Evolutionary conservation across 2,888 invertebrate genomes (phyloP).

Genomic region (Scaptomyza parva): DNA sequence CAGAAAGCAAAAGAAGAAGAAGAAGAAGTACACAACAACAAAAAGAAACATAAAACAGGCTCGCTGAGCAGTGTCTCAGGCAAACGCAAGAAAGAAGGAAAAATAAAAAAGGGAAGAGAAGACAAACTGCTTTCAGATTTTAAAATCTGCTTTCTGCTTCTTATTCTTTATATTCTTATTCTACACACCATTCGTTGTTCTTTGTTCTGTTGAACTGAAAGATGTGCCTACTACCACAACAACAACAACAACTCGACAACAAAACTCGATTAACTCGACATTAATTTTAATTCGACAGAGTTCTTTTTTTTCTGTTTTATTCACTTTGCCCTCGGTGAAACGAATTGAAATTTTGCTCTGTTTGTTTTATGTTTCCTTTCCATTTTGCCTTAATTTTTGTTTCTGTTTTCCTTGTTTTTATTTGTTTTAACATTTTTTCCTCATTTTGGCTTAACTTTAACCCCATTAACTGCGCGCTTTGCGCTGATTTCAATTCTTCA

Average conservation of each 20-base stretch:
- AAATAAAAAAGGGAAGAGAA: conserved; percentile 74
- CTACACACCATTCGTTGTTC: conserved; percentile 32
- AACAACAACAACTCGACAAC: conserved; percentile 67
- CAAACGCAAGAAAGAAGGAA: conserved; percentile 28
- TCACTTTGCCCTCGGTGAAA: conserved; percentile 26
- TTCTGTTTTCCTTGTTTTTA: conserved; percentile 29
- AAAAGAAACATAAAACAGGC: conserved; percentile 53
- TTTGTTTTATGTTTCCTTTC: conserved; percentile 47
- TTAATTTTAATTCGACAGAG: conserved; percentile 83
- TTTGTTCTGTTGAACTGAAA: conserved; percentile 61
- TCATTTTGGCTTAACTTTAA: conserved; percentile 62
- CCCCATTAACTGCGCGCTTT: conserved; percentile 59
- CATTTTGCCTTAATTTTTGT: conserved; percentile 25
- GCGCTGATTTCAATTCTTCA: conserved; percentile 48
- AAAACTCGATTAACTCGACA: conserved; percentile 83
- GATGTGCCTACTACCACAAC: conserved; percentile 46
- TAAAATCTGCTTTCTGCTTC: conserved; percentile 79
- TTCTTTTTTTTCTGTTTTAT: conserved; percentile 57
- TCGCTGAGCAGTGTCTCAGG: conserved; percentile 44
- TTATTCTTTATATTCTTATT: conserved; percentile 57
- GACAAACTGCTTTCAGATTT: conserved; percentile 80
- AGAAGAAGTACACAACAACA: conserved; percentile 26
- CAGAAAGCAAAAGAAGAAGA: conserved; percentile 9
- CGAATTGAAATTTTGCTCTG: conserved; percentile 53
- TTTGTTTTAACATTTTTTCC: conserved; percentile 33